Base-by-base conservation (phyloP, 2,797 vertebrate species). In the Astyanax mexicanus region DNA sequence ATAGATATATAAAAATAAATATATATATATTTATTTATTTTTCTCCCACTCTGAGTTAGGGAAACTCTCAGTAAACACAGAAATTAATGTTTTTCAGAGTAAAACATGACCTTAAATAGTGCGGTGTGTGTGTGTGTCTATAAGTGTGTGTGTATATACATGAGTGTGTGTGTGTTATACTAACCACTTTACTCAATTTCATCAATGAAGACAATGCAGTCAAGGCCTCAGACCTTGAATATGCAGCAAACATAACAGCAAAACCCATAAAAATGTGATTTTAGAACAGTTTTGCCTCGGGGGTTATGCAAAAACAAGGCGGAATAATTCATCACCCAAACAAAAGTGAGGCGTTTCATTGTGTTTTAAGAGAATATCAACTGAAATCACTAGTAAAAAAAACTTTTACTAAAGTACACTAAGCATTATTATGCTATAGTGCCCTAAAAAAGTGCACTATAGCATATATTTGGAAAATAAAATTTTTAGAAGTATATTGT, bases 301-400 rank as follows among this genome's bases (percentile, higher is more conserved):
- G 25, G 49, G 19, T 12, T 10, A 3, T 25, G 27, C 12, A n/a
- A 58, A 15, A 29, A 32, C 29, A 58, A 35, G 58, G 21, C 11
- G 12, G 3, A 55, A 55, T 27, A 27, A 13, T 29, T 55, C 13
- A 25, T 52, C 8, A 25, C 49, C 52, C 25, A 10, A 25, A 25
- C 23, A 51, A 21, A 51, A 51, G 19, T 51, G 19, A 21, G 19
- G 8, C 10, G 29, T 19, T 38, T 60, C 35, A 37, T 62, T n/a
- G n/a, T n/a, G n/a, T 62, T 62, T 4, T 62, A 13, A 25, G 19
- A 62, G 37, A 42, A 62, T 42, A 62, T 62, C 21, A 11, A n/a
- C n/a, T n/a, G n/a, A n/a, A n/a, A n/a, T n/a, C n/a, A n/a, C n/a
- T n/a, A n/a, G n/a, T n/a, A n/a, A n/a, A n/a, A n/a, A n/a, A n/a